A percentile compares a stretch with the other conserved stretches of the same genome.
Conservation (phyloP, 2,113 vertebrate genomes). For the Zosterops pallidus region DNA sequence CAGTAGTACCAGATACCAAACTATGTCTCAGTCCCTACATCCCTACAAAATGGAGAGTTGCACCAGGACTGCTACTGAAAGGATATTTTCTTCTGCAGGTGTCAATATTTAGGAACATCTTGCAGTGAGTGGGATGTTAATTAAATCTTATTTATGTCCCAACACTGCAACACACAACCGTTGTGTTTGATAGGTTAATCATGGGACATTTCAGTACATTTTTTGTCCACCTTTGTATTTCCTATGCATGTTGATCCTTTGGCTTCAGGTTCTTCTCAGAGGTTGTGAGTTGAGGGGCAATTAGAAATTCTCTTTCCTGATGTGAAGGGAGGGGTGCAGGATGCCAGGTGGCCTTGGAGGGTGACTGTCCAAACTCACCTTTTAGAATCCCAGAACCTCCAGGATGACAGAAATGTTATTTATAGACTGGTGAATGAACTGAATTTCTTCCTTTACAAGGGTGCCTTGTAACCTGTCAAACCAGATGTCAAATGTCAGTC, state of each 20-base stretch:
- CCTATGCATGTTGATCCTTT: rapidly evolving
- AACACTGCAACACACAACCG: neutral
- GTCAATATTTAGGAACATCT: neutral
- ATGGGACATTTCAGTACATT: neutral
- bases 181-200: neutral
- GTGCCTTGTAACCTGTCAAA: neutral
- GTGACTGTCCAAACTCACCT: neutral
- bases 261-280: neutral
- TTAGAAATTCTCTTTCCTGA: neutral
- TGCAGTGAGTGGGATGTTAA: neutral
- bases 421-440: neutral
- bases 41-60: neutral
- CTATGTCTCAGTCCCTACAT: neutral
- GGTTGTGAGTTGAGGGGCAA: neutral
- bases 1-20: neutral
- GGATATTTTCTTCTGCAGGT: neutral
- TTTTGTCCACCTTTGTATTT: neutral
- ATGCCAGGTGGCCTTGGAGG: rapidly evolving
- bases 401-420: neutral
- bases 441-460: neutral
- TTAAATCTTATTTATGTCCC: neutral
- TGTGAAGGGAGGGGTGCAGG: neutral
- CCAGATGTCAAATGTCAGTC: neutral
- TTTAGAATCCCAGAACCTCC: neutral
- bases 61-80: neutral